A percentile compares a stretch with the other conserved stretches of the same genome.
Conservation (phyloP, 1,140 invertebrate species). For the Saccostrea cuccullata region DNA sequence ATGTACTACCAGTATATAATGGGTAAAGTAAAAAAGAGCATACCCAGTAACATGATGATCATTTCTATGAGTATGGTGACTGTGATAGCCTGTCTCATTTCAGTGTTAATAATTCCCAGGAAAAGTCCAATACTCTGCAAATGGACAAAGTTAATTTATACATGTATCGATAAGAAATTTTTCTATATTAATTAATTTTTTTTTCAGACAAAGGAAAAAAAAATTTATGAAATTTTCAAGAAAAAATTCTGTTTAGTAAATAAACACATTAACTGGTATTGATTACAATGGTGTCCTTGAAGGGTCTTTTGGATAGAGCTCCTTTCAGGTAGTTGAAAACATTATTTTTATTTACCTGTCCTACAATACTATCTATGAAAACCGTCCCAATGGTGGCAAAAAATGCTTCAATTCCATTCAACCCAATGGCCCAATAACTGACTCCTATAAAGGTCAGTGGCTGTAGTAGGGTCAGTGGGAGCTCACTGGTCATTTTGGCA, state of each 20-base stretch:
- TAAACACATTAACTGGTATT: too few species aligned
- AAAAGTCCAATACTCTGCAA: constrained; percentile 89
- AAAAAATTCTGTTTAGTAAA: too few species aligned
- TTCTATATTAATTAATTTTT: too few species aligned
- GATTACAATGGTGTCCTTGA: too few species aligned
- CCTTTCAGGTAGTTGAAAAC: too few species aligned
- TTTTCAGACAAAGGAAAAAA: too few species aligned
- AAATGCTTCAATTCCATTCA: constrained; percentile 81
- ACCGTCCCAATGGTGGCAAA: constrained; percentile 87
- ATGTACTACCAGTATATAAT: too few species aligned
- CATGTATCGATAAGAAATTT: too few species aligned
- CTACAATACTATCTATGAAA: constrained; percentile 87
- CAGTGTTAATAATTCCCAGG: constrained; percentile 89
- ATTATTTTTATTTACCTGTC: constrained; percentile 80
- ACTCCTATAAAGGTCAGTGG: constrained; percentile 83
- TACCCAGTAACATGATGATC: constrained; percentile 88
- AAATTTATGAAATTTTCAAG: too few species aligned
- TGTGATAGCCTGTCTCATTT: constrained; percentile 90
- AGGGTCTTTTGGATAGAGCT: too few species aligned
- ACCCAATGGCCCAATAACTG: constrained; percentile 88
- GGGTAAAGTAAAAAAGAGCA: neutral
- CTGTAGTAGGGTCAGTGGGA: constrained; percentile 88
- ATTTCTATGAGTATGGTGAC: constrained; percentile 90
- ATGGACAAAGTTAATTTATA: too few species aligned
- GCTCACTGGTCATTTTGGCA: constrained; percentile 91